Evolutionary conservation across 2,113 vertebrate species (phyloP), one percentile per base, ranked within the genome.

Genomic region (Scomber colias): DNA sequence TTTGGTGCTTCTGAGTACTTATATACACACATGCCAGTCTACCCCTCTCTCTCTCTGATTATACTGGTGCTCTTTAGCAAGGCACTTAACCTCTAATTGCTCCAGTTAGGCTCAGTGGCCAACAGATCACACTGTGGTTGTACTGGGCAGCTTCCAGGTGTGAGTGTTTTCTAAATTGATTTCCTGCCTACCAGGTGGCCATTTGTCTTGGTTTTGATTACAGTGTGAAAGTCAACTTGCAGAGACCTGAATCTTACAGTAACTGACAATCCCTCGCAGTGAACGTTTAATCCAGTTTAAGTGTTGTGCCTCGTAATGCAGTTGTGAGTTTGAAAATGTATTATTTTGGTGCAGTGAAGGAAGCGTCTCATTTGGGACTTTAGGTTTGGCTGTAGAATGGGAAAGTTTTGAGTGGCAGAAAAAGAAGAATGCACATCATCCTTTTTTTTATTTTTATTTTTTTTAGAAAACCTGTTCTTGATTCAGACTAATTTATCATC

Each of bases 1-100:
- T 31, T n/a, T 60, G 44, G 49, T 54, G 5, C 13, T 40, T 46
- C n/a, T 15, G 6, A 14, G 56, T 17, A 14, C 64, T 51, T 7
- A 71, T 44, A 57, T 48, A 40, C 46, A 31, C 46, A 31, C 27
- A 31, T 48, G 56, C 16, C 17, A n/a, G 35, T 40, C 9, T 1
- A 15, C 3, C 21, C 5, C 21, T n/a, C 49, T 35, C 48, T 46
- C 17, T 53, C 48, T 46, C 17, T 53, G 11, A 21, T 30, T 50
- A 21, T 21, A 17, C 17, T 8, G 35, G 11, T 49, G 70, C 66
- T 30, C 51, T 53, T 62, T 54, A 75, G 66, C 60, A 67, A 71
- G 76, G 62, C 77, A 19, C 59, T 24, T 14, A 9, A 27, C 7
- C 16, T 70, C 10, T 19, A 31, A 48, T 16, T 17, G 19, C 19